phyloP scores from a whole-genome alignment of 2,888 invertebrate species.

The Ypsolopha scabrella region DNA sequence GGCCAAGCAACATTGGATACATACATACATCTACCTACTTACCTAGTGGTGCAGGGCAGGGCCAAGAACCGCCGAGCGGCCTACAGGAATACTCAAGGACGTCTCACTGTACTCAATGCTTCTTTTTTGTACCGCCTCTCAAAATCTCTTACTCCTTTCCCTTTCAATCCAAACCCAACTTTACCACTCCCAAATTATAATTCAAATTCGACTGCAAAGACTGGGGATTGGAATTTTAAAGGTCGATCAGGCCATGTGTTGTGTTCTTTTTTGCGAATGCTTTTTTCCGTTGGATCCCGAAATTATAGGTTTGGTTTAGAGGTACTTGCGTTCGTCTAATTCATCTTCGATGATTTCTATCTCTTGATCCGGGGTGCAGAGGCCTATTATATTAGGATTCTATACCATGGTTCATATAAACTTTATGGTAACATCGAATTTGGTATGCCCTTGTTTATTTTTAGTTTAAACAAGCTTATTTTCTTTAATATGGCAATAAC shows the following conservation, averaged over 20 bases:
- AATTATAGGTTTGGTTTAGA: constrained; percentile 15
- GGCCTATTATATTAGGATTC: too few species aligned
- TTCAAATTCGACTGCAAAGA: constrained; percentile 15
- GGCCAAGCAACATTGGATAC: constrained; percentile 33
- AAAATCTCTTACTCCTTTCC: not conserved
- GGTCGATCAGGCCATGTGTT: constrained; percentile 54
- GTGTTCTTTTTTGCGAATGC: constrained; percentile 53
- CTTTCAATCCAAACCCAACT: constrained; percentile 16
- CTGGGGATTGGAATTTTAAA: constrained; percentile 43
- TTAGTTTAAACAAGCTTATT: too few species aligned
- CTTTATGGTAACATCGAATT: too few species aligned
- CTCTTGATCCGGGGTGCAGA: not conserved
- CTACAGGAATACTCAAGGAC: constrained; percentile 64
- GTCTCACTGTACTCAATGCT: constrained; percentile 52
- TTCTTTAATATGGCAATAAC: too few species aligned
- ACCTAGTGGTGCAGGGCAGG: constrained; percentile 12
- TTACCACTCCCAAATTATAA: constrained; percentile 14
- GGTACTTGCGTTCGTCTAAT: not conserved
- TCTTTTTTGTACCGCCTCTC: constrained; percentile 57
- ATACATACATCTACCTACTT: constrained; percentile 21
- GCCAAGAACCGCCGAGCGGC: constrained; percentile 58
- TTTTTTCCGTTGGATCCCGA: constrained; percentile 26
- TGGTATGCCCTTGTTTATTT: too few species aligned
- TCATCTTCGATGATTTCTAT: not conserved
- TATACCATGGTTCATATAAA: too few species aligned